Percentiles rank a stretch among this genome's conserved stretches.
Evolutionary conservation across 2,888 invertebrate species (phyloP).

Genomic region (Cremastinae sp.): DNA sequence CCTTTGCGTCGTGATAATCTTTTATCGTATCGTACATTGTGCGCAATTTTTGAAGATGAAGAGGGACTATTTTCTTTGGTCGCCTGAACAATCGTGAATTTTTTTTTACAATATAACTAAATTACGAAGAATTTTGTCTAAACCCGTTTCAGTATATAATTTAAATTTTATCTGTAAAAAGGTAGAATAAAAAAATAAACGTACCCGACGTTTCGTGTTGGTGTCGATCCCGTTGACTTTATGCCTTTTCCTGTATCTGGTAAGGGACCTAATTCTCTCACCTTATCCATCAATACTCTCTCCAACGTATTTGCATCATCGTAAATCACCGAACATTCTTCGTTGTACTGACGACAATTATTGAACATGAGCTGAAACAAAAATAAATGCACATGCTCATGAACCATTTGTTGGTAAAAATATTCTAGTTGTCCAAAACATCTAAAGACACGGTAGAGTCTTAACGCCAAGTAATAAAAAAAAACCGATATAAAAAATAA

Average conservation of each 20-base stretch:
- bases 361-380: conserved; percentile 95
- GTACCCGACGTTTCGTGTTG: conserved; percentile 78
- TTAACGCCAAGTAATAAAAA: too few species aligned
- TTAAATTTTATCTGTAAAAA: too few species aligned
- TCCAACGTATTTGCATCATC: conserved; percentile 96
- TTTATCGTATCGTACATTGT: conserved; percentile 93
- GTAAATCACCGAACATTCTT: conserved; percentile 96
- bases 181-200: conserved; percentile 59
- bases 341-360: conserved; percentile 98
- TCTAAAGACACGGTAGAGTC: too few species aligned
- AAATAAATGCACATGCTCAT: conserved; percentile 2
- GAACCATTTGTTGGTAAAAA: background rate
- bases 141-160: too few species aligned
- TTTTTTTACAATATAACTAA: conserved; percentile 44
- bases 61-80: conserved; percentile 76
- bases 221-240: conserved; percentile 75
- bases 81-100: conserved; percentile 67
- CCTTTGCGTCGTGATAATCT: conserved; percentile 92
- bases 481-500: too few species aligned
- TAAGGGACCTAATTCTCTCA: conserved; percentile 87
- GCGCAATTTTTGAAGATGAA: conserved; percentile 88
- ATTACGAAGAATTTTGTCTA: background rate
- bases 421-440: too few species aligned
- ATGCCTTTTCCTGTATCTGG: conserved; percentile 76
- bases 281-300: conserved; percentile 90